Evolutionary conservation across 2,797 vertebrate species (phyloP), one percentile per base, ranked within the genome.

Genomic region (Xenops minutus): DNA sequence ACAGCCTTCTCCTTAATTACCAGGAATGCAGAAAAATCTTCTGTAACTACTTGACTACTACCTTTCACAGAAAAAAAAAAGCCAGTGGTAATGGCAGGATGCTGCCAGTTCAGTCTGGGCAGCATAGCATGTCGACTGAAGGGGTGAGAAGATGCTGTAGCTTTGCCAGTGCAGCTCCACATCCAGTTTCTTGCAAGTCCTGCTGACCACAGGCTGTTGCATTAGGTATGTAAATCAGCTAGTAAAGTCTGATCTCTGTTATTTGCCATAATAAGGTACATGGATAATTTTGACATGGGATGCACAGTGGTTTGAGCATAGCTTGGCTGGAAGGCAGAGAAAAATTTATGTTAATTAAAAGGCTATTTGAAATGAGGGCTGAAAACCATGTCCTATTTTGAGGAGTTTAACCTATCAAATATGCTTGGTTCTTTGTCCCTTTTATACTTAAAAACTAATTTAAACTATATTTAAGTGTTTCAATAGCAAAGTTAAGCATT

Each of bases 31-130:
- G 54, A 55, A 48, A 23, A 64, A 32, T 24, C 44, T 80, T 30
- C 52, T 67, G 10, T 84, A 80, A 34, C 36, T 88, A 11, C 30
- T 67, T 82, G 24, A 17, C 15, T 64, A 32, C 43, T 56, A 22
- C 30, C 29, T 48, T 55, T 43, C 19, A 51, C 2, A 73, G 48
- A 17, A 77, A 23, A 75, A 52, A 46, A 46, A 46, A 22, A 46
- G 30, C 6, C 30, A 32, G 2, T 54, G 29, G 10, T 3, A 22
- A 39, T 29, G 43, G 6, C 32, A 92, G 43, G 14, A 3, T n/a
- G 30, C 72, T 83, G 26, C 43, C 1, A 2, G 56, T 23, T 74
- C 0, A 0, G 9, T 1, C 1, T 67, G 48, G 59, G 46, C 51
- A 52, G n/a, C 48, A 39, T 32, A 74, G 67, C 20, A 4, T 6